phyloP scores from a whole-genome alignment of 2,113 vertebrate species.

The Columba livia region DNA sequence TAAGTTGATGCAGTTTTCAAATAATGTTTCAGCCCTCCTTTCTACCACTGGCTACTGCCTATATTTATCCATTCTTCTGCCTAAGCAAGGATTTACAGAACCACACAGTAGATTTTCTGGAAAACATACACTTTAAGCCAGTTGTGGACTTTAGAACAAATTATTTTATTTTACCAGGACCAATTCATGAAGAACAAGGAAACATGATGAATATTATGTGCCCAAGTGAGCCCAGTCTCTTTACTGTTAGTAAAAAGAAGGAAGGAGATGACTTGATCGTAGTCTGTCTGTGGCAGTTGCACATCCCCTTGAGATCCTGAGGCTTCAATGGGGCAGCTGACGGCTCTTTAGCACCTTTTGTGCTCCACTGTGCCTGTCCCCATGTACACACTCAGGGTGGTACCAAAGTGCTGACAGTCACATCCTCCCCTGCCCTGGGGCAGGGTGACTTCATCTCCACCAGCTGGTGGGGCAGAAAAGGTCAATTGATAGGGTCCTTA shows the following conservation, averaged over 20 bases:
- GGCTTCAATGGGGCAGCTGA: too few relatives aligned
- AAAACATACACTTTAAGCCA: not conserved
- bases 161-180: not conserved
- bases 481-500: too few relatives aligned
- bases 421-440: too few relatives aligned
- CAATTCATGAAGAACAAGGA: not conserved
- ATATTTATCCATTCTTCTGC: not conserved
- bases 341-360: too few relatives aligned
- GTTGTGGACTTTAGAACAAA: not conserved
- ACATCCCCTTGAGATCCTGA: too few relatives aligned
- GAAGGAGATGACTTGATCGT: not conserved
- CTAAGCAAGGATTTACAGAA: not conserved
- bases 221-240: not conserved
- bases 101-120: not conserved
- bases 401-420: too few relatives aligned
- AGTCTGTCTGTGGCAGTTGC: not conserved
- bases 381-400: too few relatives aligned
- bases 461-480: too few relatives aligned
- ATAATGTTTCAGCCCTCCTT: not conserved
- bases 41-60: not conserved
- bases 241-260: not conserved
- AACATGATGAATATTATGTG: not conserved
- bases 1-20: not conserved
- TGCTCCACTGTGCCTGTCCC: too few relatives aligned
- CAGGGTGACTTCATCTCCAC: too few relatives aligned